Evolutionary conservation across 1,140 invertebrate species (phyloP), one percentile per base, ranked within the genome.

Genomic region (Camponotus vicinus): DNA sequence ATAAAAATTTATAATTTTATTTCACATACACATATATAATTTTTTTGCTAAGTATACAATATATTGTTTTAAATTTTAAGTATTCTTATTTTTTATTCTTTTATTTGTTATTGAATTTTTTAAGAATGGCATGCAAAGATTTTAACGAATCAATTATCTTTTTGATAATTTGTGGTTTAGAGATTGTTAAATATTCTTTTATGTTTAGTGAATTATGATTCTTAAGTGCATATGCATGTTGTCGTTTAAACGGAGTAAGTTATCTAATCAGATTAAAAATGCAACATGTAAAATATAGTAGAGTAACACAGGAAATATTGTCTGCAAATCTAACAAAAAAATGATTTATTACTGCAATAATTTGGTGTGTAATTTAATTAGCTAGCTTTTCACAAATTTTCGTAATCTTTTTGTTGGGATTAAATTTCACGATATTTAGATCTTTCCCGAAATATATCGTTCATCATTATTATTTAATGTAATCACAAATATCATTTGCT

Each of bases 251-350:
- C 32, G 11, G 8, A 40, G 4, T 55, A 27, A 9, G 21, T 79
- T 79, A 67, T 79, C 63, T 79, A 79, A 79, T 79, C n/a, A 42
- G 9, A n/a, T 37, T 37, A 55, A 49, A 79, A 52, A 79, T 66
- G 21, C 32, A 67, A 63, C 8, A 55, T 45, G 8, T 6, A 79
- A 67, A 52, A 79, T 66, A 52, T 49, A 32, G 21, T 27, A 27
- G 27, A 27, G 27, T 1, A 63, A 21, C 27, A 27, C 7, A 49
- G n/a, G 11, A 69, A 79, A 79, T 21, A 21, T 69, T 66, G 6
- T 13, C 9, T n/a, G 42, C 1, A 45, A 45, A 61, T 61, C 7
- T 45, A 45, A 15, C 27, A 9, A 6, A 27, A 27, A 42, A 37
- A 66, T 37, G 9, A 55, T 2, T 66, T 49, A 42, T 27, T 11